Conservation (phyloP, 1,140 invertebrate species). For the Temnothorax longispinosus region DNA sequence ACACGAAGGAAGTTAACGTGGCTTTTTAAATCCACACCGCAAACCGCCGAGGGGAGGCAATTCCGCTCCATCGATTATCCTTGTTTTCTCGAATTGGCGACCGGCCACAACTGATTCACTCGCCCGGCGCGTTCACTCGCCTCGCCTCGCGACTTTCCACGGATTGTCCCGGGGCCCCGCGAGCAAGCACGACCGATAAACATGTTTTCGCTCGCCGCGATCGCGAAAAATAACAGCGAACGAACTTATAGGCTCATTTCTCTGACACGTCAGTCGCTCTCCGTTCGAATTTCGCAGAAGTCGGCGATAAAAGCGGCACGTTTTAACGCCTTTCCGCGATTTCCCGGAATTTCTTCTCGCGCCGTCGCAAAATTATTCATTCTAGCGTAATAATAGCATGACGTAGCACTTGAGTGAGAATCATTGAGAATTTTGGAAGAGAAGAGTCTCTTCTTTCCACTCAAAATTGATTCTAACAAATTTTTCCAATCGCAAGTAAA, state of each 20-base stretch:
- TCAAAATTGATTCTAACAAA: background rate
- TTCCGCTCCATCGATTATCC: conserved; percentile 32
- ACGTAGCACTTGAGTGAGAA: background rate
- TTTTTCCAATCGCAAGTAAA: background rate
- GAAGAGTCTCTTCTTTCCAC: background rate
- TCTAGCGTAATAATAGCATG: background rate
- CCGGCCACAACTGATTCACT: conserved; percentile 30
- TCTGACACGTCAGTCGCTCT: background rate
- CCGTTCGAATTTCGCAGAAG: conserved; percentile 14
- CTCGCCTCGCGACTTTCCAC: conserved; percentile 11
- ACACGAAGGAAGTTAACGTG: background rate
- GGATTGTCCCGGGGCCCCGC: background rate
- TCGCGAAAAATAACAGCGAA: conserved; percentile 40
- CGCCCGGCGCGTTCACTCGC: conserved; percentile 33
- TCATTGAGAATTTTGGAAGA: background rate
- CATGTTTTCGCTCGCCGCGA: conserved; percentile 48
- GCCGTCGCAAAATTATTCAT: background rate
- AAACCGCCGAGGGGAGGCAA: background rate
- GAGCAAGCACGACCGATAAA: conserved; percentile 26
- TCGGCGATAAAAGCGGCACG: conserved; percentile 8
- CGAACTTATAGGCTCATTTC: conserved; percentile 13
- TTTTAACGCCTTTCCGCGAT: background rate
- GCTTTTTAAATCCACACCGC: conserved; percentile 24
- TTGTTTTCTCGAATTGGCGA: conserved; percentile 50
- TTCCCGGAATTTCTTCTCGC: background rate